Evolutionary conservation across 2,797 vertebrate genomes (phyloP).

Genomic region (Dromococcyx pavoninus): DNA sequence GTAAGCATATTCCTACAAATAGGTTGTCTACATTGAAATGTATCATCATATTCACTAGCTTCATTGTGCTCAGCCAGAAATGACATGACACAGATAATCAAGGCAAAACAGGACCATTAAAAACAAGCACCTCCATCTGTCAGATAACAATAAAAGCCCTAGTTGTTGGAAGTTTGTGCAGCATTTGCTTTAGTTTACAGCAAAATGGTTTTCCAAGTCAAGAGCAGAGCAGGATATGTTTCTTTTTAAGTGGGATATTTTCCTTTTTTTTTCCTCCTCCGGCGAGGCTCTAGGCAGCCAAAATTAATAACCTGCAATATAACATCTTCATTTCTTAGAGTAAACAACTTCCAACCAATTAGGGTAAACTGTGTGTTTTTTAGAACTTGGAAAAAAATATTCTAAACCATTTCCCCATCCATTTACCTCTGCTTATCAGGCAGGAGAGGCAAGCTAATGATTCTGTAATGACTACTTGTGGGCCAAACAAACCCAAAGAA

Average conservation of each 20-base stretch:
- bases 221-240: not conserved
- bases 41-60: not conserved
- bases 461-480: not conserved
- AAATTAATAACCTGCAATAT: not conserved
- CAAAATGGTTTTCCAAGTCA: not conserved
- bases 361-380: not conserved
- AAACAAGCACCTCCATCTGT: constrained; percentile 37
- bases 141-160: constrained; percentile 6
- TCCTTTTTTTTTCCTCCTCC: rapidly evolving
- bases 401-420: not conserved
- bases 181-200: not conserved
- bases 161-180: not conserved
- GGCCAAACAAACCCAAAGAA: not conserved
- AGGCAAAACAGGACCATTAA: constrained; percentile 22
- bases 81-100: not conserved
- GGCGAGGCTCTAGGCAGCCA: not conserved
- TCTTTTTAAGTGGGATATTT: not conserved
- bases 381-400: not conserved
- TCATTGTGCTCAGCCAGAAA: constrained; percentile 7
- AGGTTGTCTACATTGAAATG: not conserved
- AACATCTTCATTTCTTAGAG: not conserved
- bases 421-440: not conserved
- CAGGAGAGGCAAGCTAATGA: not conserved
- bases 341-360: not conserved
- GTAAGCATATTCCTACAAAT: not conserved